Percentiles rank a stretch among this genome's conserved stretches.
Conservation (phyloP, 2,797 vertebrate species). For the Florisuga fusca region DNA sequence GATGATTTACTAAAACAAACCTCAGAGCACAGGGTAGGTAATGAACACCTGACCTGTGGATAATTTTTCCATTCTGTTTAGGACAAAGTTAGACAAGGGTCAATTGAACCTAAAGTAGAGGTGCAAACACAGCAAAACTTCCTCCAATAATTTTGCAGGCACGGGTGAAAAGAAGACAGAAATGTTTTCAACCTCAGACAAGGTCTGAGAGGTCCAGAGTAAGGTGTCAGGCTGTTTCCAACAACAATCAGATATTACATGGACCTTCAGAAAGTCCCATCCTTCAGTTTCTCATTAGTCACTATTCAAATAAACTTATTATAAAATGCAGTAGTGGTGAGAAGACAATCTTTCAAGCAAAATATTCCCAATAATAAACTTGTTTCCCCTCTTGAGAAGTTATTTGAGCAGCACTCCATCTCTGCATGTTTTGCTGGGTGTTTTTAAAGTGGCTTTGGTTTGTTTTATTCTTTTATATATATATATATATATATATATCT, state of each 20-base stretch:
- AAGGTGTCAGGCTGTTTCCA: accelerated
- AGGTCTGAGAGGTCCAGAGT: not conserved
- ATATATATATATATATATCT: not conserved
- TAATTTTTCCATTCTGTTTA: not conserved
- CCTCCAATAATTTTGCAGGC: not conserved
- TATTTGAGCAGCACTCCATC: not conserved
- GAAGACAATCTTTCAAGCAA: not conserved
- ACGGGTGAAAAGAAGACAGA: not conserved
- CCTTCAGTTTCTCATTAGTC: not conserved
- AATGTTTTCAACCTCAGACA: not conserved
- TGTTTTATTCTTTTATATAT: not conserved
- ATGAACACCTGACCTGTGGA: not conserved
- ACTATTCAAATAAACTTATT: not conserved
- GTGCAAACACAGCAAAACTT: not conserved
- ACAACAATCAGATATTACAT: not conserved
- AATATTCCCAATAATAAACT: not conserved
- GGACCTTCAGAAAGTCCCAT: not conserved
- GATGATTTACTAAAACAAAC: not conserved
- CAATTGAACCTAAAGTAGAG: not conserved
- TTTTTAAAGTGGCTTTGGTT: not conserved
- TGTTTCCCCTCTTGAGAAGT: not conserved
- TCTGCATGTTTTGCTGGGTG: accelerated
- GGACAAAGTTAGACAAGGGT: not conserved
- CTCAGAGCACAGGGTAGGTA: not conserved
- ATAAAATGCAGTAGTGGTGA: not conserved